phyloP scores from a whole-genome alignment of 2,888 invertebrate genomes.

The Aleiodes testaceus region DNA sequence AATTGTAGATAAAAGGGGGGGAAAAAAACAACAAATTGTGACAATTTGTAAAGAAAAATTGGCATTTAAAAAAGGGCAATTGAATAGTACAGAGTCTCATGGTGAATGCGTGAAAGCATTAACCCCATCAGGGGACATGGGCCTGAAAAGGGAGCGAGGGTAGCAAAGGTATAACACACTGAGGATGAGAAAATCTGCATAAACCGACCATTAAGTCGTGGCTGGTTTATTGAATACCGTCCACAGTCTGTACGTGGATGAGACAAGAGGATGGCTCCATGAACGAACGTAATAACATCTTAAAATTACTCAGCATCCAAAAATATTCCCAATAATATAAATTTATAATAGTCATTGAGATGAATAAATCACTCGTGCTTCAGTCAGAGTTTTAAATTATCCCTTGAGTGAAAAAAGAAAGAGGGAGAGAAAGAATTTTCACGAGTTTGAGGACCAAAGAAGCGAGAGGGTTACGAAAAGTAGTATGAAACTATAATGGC shows the following conservation, averaged over 20 bases:
- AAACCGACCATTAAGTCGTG: conserved; percentile 66
- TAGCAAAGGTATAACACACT: conserved; percentile 10
- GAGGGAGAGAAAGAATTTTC: not conserved
- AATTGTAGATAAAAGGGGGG: too few species aligned
- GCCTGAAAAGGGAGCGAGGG: conserved; percentile 30
- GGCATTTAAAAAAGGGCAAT: too few species aligned
- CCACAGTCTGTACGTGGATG: conserved; percentile 58
- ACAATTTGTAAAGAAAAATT: too few species aligned
- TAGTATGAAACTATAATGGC: conserved; percentile 1
- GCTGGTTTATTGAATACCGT: conserved; percentile 64
- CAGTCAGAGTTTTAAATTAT: not conserved
- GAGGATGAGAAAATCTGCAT: conserved; percentile 63
- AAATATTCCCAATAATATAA: conserved; percentile 57
- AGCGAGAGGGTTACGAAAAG: not conserved
- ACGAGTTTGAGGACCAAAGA: not conserved
- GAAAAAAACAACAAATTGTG: too few species aligned
- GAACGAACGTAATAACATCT: conserved; percentile 28
- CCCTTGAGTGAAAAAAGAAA: not conserved
- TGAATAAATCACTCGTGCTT: conserved; percentile 32
- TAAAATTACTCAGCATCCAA: not conserved
- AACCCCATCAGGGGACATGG: conserved; percentile 26
- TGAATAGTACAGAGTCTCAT: not conserved
- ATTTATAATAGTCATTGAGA: conserved; percentile 59
- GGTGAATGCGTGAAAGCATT: not conserved
- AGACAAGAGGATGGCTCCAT: conserved; percentile 57